Conservation (phyloP, 2,113 vertebrate species). For the Dicentrarchus labrax region DNA sequence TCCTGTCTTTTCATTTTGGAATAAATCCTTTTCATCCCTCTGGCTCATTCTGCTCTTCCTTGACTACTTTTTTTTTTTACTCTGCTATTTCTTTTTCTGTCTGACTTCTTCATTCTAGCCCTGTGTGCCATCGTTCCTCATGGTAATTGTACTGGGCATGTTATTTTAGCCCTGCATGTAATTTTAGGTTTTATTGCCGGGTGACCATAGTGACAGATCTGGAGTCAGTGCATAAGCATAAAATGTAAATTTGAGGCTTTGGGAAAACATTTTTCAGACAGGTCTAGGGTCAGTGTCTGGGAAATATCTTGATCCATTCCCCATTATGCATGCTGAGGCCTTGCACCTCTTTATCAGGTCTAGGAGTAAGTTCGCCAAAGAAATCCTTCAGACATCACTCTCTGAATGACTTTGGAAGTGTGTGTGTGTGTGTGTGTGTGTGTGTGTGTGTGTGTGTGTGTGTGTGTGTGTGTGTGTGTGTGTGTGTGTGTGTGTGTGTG, state of each 20-base stretch:
- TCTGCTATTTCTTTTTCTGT: conserved; percentile 59
- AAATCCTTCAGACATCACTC: conserved; percentile 39
- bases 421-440: not conserved
- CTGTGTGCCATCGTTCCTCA: conserved; percentile 53
- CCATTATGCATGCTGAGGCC: conserved; percentile 40
- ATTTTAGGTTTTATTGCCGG: conserved; percentile 52
- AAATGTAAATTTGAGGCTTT: conserved; percentile 56
- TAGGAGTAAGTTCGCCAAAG: conserved; percentile 22
- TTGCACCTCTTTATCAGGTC: conserved; percentile 49
- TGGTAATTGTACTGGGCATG: conserved; percentile 65
- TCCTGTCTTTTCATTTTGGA: conserved; percentile 77
- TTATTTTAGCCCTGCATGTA: conserved; percentile 55
- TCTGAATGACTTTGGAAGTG: conserved; percentile 40
- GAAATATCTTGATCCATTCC: conserved; percentile 51
- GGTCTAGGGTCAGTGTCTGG: conserved; percentile 44
- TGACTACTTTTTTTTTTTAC: conserved; percentile 18
- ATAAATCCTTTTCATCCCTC: conserved; percentile 78
- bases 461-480: not conserved
- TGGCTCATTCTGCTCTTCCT: conserved; percentile 69
- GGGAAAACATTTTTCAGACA: conserved; percentile 39
- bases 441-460: not conserved
- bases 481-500: not conserved
- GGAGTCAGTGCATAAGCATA: conserved; percentile 30
- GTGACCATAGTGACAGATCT: conserved; percentile 58
- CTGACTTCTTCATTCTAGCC: conserved; percentile 59